Evolutionary conservation across 2,113 vertebrate genomes (phyloP).

Genomic region (Odocoileus virginianus): DNA sequence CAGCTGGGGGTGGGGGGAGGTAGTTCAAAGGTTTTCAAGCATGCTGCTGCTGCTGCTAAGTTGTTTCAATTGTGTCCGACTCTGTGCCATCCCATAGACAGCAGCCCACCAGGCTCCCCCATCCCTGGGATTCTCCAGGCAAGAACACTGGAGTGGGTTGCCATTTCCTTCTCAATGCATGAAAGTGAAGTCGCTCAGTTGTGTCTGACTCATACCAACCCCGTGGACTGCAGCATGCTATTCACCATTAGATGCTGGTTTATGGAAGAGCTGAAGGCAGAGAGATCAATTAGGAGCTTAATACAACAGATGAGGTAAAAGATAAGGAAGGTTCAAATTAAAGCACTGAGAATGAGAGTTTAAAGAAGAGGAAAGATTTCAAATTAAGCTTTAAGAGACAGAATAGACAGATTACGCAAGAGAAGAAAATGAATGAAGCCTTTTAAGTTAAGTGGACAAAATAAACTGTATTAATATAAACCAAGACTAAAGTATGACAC

Average conservation of each 20-base stretch:
- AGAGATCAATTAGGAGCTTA: background rate
- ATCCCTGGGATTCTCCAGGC: too few species aligned
- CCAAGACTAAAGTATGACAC: background rate
- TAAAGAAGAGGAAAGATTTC: background rate
- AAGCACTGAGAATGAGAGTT: background rate
- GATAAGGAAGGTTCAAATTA: background rate
- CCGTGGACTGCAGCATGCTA: background rate
- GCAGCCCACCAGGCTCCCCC: too few species aligned
- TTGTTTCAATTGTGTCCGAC: too few species aligned
- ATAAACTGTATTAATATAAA: background rate
- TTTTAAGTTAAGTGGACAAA: background rate
- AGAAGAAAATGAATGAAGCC: background rate
- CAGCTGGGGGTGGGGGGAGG: fast-evolving
- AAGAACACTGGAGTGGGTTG: too few species aligned
- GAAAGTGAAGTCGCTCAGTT: too few species aligned
- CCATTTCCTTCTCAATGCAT: too few species aligned
- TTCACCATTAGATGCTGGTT: background rate
- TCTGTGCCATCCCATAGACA: too few species aligned
- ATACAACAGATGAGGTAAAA: background rate
- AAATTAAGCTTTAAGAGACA: background rate
- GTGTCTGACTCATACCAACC: too few species aligned
- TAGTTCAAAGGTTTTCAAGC: background rate
- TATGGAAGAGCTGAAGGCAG: background rate
- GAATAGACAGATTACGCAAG: background rate
- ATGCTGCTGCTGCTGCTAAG: too few species aligned